A percentile compares a stretch with the other conserved stretches of the same genome.
Conservation (phyloP, 2,888 invertebrate genomes). For the Lasioglossum figueresi region DNA sequence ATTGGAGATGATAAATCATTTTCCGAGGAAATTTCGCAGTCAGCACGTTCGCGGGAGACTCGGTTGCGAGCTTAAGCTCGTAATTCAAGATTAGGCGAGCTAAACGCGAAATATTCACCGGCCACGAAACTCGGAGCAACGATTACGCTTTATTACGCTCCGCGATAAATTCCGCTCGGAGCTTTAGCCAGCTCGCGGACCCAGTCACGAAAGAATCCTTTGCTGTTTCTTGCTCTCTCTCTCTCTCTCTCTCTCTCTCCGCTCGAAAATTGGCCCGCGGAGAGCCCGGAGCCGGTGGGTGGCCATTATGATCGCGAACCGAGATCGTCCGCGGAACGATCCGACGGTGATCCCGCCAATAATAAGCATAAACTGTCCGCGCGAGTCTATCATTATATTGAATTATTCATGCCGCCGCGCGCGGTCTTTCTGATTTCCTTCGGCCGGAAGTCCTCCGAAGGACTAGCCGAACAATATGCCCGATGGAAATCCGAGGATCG, state of each 20-base stretch:
- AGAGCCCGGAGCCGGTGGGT: constrained; percentile 10
- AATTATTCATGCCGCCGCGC: constrained; percentile 45
- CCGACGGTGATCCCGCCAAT: constrained; percentile 34
- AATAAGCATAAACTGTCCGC: constrained; percentile 44
- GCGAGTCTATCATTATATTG: constrained; percentile 37
- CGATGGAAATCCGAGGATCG: constrained; percentile 19
- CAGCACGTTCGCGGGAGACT: background rate
- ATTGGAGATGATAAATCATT: background rate
- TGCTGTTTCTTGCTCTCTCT: background rate
- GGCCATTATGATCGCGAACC: constrained; percentile 1
- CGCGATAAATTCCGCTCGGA: constrained; percentile 28
- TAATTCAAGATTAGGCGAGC: background rate
- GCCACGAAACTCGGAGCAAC: background rate
- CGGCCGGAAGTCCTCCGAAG: background rate
- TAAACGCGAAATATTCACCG: background rate
- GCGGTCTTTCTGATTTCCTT: background rate
- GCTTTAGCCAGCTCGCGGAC: background rate
- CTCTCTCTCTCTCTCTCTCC: no score
- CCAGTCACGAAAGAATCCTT: background rate
- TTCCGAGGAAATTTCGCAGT: background rate
- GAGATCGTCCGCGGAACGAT: constrained; percentile 22
- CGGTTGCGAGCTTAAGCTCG: background rate
- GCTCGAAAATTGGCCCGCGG: constrained; percentile 14
- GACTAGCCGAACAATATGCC: background rate
- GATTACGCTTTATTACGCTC: constrained; percentile 33